Evolutionary conservation across 2,113 vertebrate species (phyloP), one percentile per base, ranked within the genome.

Genomic region (Phyllostomus discolor): DNA sequence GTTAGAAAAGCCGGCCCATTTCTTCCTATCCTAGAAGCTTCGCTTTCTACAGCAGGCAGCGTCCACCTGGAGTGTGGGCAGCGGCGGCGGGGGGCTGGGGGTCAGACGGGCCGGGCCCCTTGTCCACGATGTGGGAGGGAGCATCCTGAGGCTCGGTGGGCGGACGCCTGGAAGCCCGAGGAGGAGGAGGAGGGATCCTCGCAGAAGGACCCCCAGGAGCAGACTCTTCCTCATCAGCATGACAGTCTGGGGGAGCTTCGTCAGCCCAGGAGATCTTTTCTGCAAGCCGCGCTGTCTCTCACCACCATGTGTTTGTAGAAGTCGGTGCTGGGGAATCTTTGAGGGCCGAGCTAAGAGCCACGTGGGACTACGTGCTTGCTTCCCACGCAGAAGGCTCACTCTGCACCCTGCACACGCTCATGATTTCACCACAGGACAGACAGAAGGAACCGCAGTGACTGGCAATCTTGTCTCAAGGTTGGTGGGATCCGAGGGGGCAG

Each of bases 71-170:
- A 35, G 46, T 1, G 10, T 38, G 26, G 5, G 2, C 46, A 73
- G 17, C 38, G 4, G 38, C 10, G 17, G 12, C 4, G 8, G 4
- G 9, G n/a, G n/a, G n/a, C n/a, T n/a, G n/a, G 2, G 10, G 57
- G 48, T 24, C 24, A 28, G 2, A 52, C 4, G 4, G 22, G 22
- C 17, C 15, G 2, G 17, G 12, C 12, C 20, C 19, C 14, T 43
- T 8, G 22, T 8, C 41, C 3, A 1, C 0, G 0, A 10, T 0
- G 2, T 8, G 33, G 78, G 66, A 46, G 19, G 59, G 41, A 8
- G 10, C 24, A 10, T 4, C 6, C 20, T 52, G 2, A 46, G 84
- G 16, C 28, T 31, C 1, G 8, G 38, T 0, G 46, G 52, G 57
- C 7, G 1, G 41, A 12, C 3, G 26, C 10, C 31, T 2, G 5